Base-by-base conservation (phyloP, 2,888 invertebrate species). In the Halictus ligatus region DNA sequence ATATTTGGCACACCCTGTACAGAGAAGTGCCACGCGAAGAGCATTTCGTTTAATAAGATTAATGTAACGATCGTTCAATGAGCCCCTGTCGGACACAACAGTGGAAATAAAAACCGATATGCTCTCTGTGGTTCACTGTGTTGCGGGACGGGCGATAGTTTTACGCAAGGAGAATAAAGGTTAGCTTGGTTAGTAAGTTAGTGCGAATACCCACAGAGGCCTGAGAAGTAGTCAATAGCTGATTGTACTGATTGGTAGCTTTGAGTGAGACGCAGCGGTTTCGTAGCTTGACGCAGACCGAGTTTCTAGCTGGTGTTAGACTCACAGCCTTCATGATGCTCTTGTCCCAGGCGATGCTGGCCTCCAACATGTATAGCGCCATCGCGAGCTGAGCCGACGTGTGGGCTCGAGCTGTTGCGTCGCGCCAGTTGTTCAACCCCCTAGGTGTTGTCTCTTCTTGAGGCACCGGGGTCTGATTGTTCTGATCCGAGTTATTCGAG, bases 251-350 rank as follows among this genome's bases (percentile, higher is more conserved):
- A 94, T 92, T 94, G 94, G 94, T 94, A 93, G 94, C 92, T 94
- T 94, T 94, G 94, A 94, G 94, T 94, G 94, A 94, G 94, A 94
- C 94, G 94, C 93, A 93, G 94, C 94, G 94, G 92, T 94, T 94
- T 94, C 94, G 94, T 92, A 94, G 94, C 93, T 94, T 94, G 92
- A 94, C 93, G 94, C 94, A 94, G 93, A 93, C 92, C 91, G 94
- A 92, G 92, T 94, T 94, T 94, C 94, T 94, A 94, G 94, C 94
- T 94, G 94, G 92, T 92, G 93, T 93, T 92, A 92, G 94, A 97
- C 98, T 97, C 96, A 99, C 99, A 96, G 99, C 99, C 97, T 99
- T 99, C 99, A 99, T 99, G 94, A 99, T 98, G 96, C 99, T 99
- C 96, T 99, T 99, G 96, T 99, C 99, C 99, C 99, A 99, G 64